Base-by-base conservation (phyloP, 2,888 invertebrate species). In the Yponomeuta cagnagella region DNA sequence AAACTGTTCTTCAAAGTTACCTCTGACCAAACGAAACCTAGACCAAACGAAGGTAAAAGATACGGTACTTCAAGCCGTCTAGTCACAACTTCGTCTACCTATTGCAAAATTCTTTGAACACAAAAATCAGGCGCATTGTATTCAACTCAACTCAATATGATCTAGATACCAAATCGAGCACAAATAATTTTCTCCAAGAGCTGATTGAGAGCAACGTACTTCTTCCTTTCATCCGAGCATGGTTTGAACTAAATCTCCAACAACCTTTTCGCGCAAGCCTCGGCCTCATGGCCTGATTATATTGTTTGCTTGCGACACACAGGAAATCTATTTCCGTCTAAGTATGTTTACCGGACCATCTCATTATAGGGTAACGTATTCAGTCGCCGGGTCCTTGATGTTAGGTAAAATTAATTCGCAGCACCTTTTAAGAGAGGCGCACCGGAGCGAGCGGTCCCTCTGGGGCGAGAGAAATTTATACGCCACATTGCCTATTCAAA, bases 401-500 rank as follows among this genome's bases (percentile, higher is more conserved):
- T 85, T 85, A 85, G 86, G 84, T 85, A 80, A 89, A 87, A 88
- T 89, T 89, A 89, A 90, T 89, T 89, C 85, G 83, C 78, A 83
- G 83, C 84, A 86, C 87, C 87, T 89, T 88, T 89, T 85, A 87
- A 84, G 81, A 76, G 78, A 80, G 80, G 82, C 79, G 78, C 84
- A 82, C 83, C 52, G 52, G 79, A 81, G 79, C 80, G 43, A 70
- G 30, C 63, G 12, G 65, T 70, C 81, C 83, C 79, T 74, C 79
- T 58, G 82, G 82, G 83, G 78, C 78, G 80, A 79, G 80, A 78
- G 79, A 84, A 88, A 88, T 89, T 89, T 89, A 88, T 89, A 88
- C 88, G 84, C 79, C 82, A 84, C 87, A 88, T 89, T 90, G 84
- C 84, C 85, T 88, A 89, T 89, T 89, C 88, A 87, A 85, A 89